Evolutionary conservation across 2,888 invertebrate genomes (phyloP), one percentile per base, ranked within the genome.

Genomic region (Druceiella hillmani): DNA sequence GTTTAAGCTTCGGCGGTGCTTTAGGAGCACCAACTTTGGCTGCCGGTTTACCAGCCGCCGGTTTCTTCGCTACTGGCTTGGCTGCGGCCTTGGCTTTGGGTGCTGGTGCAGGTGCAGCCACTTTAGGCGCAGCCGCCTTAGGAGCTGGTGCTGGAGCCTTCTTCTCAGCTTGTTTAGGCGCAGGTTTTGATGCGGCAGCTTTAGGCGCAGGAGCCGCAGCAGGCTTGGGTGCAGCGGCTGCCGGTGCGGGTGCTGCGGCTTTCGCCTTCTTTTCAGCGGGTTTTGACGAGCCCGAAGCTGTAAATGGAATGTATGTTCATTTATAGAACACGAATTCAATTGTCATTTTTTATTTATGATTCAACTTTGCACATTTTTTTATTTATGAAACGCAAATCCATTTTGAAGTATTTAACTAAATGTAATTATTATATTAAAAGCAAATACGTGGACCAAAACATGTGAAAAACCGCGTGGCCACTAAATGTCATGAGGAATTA

Each of bases 41-140:
- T 20, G 54, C 45, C 16, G 52, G 43, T 39, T 52, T 54, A 28
- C 69, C 68, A 36, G 71, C 56, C 14, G 71, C 69, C 43, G 71
- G 67, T 55, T 74, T 74, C 55, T 73, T 71, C 2, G 57, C 70
- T 26, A 72, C 65, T 47, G 70, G 65, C 51, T 72, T 73, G 1
- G 73, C 69, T 58, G 66, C 70, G 5, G 71, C 69, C 52, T 74
- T 73, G 3, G 64, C 51, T 51, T 72, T 71, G 3, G 73, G 54
- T 2, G 70, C 69, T 35, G 70, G 69, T 44, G 70, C 69, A 48
- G 74, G 74, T 31, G 72, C 69, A 17, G 74, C 68, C n/a, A n/a
- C n/a, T n/a, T n/a, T n/a, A 9, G 73, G 72, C 46, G 76, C 70
- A 50, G 76, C 75, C 2, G 71, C 69, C 25, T 68, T 52, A 9